Evolutionary conservation across 1,140 invertebrate genomes (phyloP), one percentile per base, ranked within the genome.

Genomic region (Aradophagus sp.): DNA sequence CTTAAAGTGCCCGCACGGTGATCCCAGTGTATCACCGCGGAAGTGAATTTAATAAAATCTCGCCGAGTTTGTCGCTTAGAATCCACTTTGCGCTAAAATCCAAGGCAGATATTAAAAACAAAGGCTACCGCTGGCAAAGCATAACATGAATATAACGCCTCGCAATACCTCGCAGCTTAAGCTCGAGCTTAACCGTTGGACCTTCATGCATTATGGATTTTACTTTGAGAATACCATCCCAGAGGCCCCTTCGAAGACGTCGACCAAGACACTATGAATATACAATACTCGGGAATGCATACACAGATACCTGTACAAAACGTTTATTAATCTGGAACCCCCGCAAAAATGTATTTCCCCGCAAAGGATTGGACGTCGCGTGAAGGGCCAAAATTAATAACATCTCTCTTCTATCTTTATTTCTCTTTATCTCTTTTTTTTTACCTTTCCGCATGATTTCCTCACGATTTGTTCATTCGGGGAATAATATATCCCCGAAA

Each of bases 131-230:
- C 73, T 73, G 59, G 72, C 75, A 73, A 77, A 74, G 80, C 78
- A 77, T 79, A 84, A 80, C 80, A 84, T 86, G 83, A 84, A 85
- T 85, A 84, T 82, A 85, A 80, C 81, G 78, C 45, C 69, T 76
- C 72, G 78, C 80, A 85, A 85, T 85, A 84, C 84, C 79, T 80
- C 76, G 72, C 73, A 65, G 74, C 70, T 81, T 80, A 77, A 81
- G 82, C 77, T 75, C 74, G 67, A 74, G 77, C 71, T 80, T 79
- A 81, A 74, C 73, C 74, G 59, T 59, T 73, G 80, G 76, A 79
- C 78, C 77, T 83, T 84, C 82, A 86, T 86, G 79, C 81, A 86
- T 86, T 86, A 86, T 86, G 84, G 80, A 86, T 86, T 83, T 81
- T 77, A 79, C 77, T 80, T 80, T 77, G 77, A 79, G 75, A 77